Evolutionary conservation across 2,113 vertebrate genomes (phyloP).

Genomic region (Orthonyx spaldingii): DNA sequence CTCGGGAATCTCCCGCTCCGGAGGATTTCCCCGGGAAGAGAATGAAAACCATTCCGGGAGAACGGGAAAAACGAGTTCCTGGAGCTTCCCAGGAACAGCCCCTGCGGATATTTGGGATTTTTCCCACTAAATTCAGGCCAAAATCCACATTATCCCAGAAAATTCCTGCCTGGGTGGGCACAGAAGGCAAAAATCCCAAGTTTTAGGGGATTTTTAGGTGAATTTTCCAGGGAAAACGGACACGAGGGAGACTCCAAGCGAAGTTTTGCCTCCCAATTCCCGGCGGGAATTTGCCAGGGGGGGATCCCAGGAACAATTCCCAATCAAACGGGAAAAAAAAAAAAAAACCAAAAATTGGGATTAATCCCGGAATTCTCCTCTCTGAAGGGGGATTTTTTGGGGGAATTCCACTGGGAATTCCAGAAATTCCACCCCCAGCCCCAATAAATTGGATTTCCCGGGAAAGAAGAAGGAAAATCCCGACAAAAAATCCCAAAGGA

Average conservation of each 20-base stretch:
- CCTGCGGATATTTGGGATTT: neutral
- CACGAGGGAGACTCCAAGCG: neutral
- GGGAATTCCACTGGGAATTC: neutral
- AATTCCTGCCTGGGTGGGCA: neutral
- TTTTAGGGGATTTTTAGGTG: too few relatives aligned
- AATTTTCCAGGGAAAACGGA: accelerated
- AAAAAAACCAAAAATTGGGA: accelerated
- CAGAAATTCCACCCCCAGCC: neutral
- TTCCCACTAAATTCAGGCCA: neutral
- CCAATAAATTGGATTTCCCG: neutral
- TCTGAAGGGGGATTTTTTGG: too few relatives aligned
- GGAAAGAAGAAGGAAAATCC: neutral
- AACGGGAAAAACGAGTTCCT: neutral
- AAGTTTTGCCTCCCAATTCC: neutral
- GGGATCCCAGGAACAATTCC: neutral
- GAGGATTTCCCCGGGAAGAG: neutral
- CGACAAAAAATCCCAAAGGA: neutral
- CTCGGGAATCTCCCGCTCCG: accelerated
- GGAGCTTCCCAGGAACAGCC: neutral
- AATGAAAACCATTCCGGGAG: neutral
- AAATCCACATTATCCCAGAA: neutral
- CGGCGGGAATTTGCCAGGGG: neutral
- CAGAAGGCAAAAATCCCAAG: neutral
- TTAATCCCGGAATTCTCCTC: accelerated
- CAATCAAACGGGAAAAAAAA: neutral